phyloP scores from a whole-genome alignment of 2,113 vertebrate species.

The Sinocyclocheilus anshuiensis region DNA sequence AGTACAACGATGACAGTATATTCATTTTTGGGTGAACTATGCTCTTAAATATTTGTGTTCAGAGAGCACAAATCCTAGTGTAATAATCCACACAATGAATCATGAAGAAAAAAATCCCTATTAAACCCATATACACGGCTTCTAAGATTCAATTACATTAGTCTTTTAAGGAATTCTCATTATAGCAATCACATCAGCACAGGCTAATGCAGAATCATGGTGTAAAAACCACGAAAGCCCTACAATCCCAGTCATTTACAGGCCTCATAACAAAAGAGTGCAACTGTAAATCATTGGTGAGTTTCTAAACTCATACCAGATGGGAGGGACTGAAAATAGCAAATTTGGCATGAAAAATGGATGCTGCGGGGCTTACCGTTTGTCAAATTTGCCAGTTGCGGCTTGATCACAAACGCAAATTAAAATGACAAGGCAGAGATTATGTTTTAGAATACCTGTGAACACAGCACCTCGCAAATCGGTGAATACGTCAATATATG shows the following conservation, averaged over 20 bases:
- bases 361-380: slow-evolving; percentile 55
- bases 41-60: background rate
- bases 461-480: slow-evolving; percentile 18
- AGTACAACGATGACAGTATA: background rate
- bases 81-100: slow-evolving; percentile 5
- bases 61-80: background rate
- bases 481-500: slow-evolving; percentile 10
- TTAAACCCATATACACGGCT: slow-evolving; percentile 19
- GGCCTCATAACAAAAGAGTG: slow-evolving; percentile 62
- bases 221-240: slow-evolving; percentile 70
- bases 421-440: slow-evolving; percentile 39
- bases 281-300: slow-evolving; percentile 72
- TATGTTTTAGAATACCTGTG: slow-evolving; percentile 34
- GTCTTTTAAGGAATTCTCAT: slow-evolving; percentile 62
- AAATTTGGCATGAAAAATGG: slow-evolving; percentile 63
- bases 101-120: background rate
- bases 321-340: slow-evolving; percentile 73
- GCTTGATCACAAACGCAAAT: slow-evolving; percentile 58
- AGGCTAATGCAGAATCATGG: slow-evolving; percentile 70
- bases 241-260: slow-evolving; percentile 77
- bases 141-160: slow-evolving; percentile 38
- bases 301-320: slow-evolving; percentile 68
- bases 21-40: background rate
- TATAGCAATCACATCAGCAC: slow-evolving; percentile 58
- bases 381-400: slow-evolving; percentile 66